Conservation (phyloP, 2,888 invertebrate genomes). For the Thymelicus lineola region DNA sequence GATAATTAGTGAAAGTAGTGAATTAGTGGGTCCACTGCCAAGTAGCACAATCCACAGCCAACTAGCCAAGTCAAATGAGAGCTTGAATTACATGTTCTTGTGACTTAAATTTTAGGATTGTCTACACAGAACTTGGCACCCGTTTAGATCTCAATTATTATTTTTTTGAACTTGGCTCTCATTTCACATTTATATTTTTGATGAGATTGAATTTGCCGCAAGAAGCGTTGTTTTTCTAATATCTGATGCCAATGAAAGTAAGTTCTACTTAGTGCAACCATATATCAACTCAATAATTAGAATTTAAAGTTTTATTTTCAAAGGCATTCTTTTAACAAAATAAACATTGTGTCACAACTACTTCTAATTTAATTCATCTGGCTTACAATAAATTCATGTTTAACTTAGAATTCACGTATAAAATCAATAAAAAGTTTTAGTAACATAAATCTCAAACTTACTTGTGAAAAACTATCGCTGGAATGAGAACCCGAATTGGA, state of each 20-base stretch:
- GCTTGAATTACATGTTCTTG: too few species aligned
- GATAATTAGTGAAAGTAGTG: too few species aligned
- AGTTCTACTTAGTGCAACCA: conserved; percentile 15
- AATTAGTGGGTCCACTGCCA: too few species aligned
- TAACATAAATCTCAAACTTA: conserved; percentile 56
- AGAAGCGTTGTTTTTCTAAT: conserved; percentile 18
- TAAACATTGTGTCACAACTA: not conserved
- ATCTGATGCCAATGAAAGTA: conserved; percentile 17
- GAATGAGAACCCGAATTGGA: conserved; percentile 84
- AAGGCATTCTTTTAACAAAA: not conserved
- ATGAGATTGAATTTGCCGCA: conserved; percentile 35
- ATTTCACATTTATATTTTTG: too few species aligned
- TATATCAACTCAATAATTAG: not conserved
- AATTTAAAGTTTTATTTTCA: not conserved
- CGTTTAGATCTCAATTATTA: too few species aligned
- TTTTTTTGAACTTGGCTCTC: too few species aligned
- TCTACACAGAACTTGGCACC: too few species aligned
- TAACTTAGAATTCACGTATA: too few species aligned
- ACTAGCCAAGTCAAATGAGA: too few species aligned
- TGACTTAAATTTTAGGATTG: too few species aligned
- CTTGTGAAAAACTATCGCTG: conserved; percentile 88
- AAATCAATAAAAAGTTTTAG: not conserved
- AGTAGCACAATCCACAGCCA: too few species aligned
- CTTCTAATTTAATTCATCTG: not conserved
- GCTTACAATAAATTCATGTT: too few species aligned